Conservation (phyloP, 2,113 vertebrate species). For the Kobus ellipsiprymnus region DNA sequence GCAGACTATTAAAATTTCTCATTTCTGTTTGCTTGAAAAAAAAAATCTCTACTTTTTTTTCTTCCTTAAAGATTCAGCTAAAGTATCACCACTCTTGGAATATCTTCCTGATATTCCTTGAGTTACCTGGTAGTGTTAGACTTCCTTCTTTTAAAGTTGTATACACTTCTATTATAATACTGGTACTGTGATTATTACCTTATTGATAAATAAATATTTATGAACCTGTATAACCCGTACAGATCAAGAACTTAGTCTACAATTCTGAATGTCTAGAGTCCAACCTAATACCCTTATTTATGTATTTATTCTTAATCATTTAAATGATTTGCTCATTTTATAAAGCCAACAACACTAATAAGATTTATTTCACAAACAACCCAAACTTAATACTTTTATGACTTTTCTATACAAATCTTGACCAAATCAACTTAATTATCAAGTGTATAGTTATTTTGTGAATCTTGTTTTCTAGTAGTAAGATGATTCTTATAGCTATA, state of each 20-base stretch:
- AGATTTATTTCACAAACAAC: not conserved
- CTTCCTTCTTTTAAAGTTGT: not conserved
- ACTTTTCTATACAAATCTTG: not conserved
- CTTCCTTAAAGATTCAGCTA: not conserved
- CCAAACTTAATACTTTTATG: not conserved
- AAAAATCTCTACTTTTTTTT: not conserved
- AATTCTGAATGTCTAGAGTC: not conserved
- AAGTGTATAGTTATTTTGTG: not conserved
- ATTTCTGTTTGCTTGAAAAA: not conserved
- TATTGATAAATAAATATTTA: not conserved
- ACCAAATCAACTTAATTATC: constrained; percentile 3
- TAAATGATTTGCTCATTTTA: not conserved
- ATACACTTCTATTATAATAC: not conserved
- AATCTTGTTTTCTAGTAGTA: not conserved
- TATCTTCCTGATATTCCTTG: not conserved
- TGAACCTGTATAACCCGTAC: not conserved
- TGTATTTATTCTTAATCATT: not conserved
- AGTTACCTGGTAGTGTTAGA: not conserved
- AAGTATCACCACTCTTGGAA: not conserved
- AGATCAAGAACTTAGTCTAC: not conserved
- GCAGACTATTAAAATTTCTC: not conserved
- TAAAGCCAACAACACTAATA: not conserved
- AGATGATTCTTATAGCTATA: not conserved
- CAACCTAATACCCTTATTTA: not conserved
- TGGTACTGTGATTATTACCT: not conserved